Conservation (phyloP, 2,888 invertebrate genomes). For the Brachylomia viminalis region DNA sequence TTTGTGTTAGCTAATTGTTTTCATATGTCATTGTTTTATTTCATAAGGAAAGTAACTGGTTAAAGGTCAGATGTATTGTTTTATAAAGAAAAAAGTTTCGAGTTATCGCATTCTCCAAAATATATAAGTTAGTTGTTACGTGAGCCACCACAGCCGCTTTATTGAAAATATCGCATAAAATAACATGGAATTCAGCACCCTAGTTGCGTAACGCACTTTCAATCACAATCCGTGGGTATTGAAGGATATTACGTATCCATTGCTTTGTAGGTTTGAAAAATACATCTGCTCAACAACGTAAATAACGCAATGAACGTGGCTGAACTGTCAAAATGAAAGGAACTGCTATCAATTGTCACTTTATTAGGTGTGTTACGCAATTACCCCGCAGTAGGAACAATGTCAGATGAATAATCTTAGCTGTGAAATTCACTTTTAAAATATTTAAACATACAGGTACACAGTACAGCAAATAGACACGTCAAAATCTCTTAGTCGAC, state of each 20-base stretch:
- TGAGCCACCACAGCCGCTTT: background rate
- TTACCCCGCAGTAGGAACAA: background rate
- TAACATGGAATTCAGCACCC: background rate
- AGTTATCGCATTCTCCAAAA: constrained; percentile 8
- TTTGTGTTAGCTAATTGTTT: constrained; percentile 48
- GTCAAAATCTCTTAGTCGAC: background rate
- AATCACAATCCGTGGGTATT: background rate
- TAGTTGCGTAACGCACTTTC: background rate
- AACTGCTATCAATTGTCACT: too few species aligned
- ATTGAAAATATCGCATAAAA: background rate
- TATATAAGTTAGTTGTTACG: constrained; percentile 5
- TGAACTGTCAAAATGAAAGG: background rate
- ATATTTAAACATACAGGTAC: background rate
- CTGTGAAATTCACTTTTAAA: background rate
- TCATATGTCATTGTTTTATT: constrained; percentile 40
- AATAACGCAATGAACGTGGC: background rate
- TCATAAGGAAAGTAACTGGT: constrained; percentile 21
- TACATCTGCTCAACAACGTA: background rate
- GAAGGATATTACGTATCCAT: background rate
- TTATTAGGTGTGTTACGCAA: background rate
- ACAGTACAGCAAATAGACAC: background rate
- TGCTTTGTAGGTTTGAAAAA: background rate
- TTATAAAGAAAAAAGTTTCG: constrained; percentile 4
- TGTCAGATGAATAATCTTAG: background rate
- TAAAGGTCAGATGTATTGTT: constrained; percentile 32